Evolutionary conservation across 2,113 vertebrate species (phyloP), one percentile per base, ranked within the genome.

Genomic region (Ptilorrhoa leucosticta): DNA sequence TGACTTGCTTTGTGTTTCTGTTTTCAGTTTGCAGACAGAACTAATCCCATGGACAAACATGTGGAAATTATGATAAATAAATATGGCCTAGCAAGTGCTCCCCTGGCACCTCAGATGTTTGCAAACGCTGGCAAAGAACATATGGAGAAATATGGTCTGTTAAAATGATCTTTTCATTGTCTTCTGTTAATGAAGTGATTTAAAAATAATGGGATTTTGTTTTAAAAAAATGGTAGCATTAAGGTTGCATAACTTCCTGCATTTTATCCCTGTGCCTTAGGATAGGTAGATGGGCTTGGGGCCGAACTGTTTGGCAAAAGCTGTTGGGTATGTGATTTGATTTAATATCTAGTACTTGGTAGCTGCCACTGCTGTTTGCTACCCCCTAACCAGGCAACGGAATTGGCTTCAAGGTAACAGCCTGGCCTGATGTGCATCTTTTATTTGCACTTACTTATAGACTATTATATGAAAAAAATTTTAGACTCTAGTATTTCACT

Each of bases 91-190:
- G 96, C 77, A 53, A 86, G 97, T 12, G 97, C 97, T n/a, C 99
- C 99, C 11, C 0, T 98, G 60, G 82, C 98, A 57, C 89, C 99
- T 65, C 99, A 99, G 97, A 51, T 99, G 87, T 99, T 99, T 96
- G 99, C 97, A 76, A 94, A 16, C 4, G 99, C 99, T 60, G 99
- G 99, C 81, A 98, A 91, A 96, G 99, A 99, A 84, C 98, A 99
- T 79, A 99, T 99, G 98, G 99, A 99, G 94, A 99, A 98, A 98
- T 99, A 99, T 2, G 99, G 99, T 99, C 98, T 87, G 96, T 66
- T 53, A 60, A 78, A 82, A 53, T 31, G 23, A 23, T 54, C 30
- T 86, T 80, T 56, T 71, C 27, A 42, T 54, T 85, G 44, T 63
- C 44, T 27, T 77, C 16, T 89, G 35, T 71, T 53, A 70, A 47